Evolutionary conservation across 2,888 invertebrate genomes (phyloP).

Genomic region (Seira sanloemensis): DNA sequence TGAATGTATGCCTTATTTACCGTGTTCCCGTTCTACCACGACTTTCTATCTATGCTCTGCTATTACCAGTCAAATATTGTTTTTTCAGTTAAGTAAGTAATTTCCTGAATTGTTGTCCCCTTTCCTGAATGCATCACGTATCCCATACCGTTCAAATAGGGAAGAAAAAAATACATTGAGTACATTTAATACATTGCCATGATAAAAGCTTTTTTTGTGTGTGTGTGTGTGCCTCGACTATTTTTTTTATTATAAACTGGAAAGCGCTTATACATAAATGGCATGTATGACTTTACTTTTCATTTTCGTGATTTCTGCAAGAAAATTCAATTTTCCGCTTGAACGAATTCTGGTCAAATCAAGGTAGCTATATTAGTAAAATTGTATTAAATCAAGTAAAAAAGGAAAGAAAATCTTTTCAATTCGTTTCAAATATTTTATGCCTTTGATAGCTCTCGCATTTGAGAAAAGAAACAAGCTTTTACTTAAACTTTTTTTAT

Average conservation of each 20-base stretch:
- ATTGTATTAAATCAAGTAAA: constrained; percentile 54
- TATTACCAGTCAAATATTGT: constrained; percentile 61
- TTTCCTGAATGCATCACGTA: constrained; percentile 49
- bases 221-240: background rate
- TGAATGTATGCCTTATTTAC: constrained; percentile 18
- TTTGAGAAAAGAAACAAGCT: constrained; percentile 13
- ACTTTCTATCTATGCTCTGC: constrained; percentile 16
- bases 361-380: constrained; percentile 48
- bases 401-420: constrained; percentile 50
- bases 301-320: constrained; percentile 67
- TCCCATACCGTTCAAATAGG: constrained; percentile 20
- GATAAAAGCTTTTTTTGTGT: constrained; percentile 7
- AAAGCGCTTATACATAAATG: background rate
- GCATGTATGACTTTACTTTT: constrained; percentile 53
- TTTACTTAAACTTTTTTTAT: constrained; percentile 14
- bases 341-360: constrained; percentile 65
- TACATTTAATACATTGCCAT: constrained; percentile 12
- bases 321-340: constrained; percentile 66
- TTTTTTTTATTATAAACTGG: background rate
- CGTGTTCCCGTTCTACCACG: background rate
- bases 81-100: constrained; percentile 64
- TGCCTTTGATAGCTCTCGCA: constrained; percentile 3
- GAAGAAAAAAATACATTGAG: background rate
- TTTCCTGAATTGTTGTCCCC: constrained; percentile 65
- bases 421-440: constrained; percentile 23